Percentiles rank a stretch among this genome's conserved stretches.
Conservation (phyloP, 35 echinoderm and acorn worm genomes). For the Hemicentrotus pulcherrimus region DNA sequence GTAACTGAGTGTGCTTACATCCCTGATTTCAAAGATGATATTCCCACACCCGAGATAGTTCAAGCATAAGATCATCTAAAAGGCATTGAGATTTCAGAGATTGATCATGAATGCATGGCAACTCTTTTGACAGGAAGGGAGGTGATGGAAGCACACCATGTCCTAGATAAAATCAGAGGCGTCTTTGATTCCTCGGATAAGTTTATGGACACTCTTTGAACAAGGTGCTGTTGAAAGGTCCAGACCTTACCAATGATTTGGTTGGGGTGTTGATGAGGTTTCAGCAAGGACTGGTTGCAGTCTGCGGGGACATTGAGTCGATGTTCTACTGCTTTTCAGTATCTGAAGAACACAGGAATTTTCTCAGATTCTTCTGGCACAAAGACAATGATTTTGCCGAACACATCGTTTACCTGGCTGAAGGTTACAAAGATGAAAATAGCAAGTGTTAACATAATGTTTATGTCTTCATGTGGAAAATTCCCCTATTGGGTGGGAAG, state of each 20-base stretch:
- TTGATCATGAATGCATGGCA: constrained; percentile 42
- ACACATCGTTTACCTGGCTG: too few relatives aligned
- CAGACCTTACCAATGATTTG: constrained; percentile 48
- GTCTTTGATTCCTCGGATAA: constrained; percentile 66
- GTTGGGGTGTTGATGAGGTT: constrained; percentile 64
- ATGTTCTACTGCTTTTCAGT: constrained; percentile 61
- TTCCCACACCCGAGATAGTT: constrained; percentile 37
- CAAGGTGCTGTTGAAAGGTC: too few relatives aligned
- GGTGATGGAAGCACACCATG: constrained; percentile 48
- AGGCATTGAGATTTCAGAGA: constrained; percentile 41
- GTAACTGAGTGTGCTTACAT: background rate
- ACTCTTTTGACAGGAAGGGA: constrained; percentile 58
- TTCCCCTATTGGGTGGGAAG: too few relatives aligned
- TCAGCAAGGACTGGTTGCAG: background rate
- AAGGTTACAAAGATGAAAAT: too few relatives aligned
- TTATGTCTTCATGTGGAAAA: too few relatives aligned
- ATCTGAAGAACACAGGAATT: constrained; percentile 50
- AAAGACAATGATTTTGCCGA: too few relatives aligned
- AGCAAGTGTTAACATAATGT: too few relatives aligned
- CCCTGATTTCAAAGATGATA: too few relatives aligned
- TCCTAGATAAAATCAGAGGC: constrained; percentile 66
- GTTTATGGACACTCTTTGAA: constrained; percentile 39
- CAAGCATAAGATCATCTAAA: constrained; percentile 51
- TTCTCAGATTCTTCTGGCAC: too few relatives aligned
- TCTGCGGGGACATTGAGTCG: constrained; percentile 40